Percentiles rank a stretch among this genome's conserved stretches.
phyloP scores from a whole-genome alignment of 1,140 invertebrate species.

The Tribolium castaneum region DNA sequence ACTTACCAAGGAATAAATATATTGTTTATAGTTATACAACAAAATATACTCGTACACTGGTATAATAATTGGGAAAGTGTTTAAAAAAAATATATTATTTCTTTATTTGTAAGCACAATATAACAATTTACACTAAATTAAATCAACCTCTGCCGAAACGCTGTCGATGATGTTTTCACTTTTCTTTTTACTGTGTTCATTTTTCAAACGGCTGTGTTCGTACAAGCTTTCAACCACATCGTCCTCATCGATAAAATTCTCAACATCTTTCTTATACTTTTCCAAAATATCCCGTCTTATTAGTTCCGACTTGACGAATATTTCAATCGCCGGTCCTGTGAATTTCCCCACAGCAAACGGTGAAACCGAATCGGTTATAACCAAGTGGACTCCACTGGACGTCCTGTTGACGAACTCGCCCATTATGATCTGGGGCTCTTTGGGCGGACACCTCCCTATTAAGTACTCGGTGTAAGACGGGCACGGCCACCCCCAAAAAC shows the following conservation, averaged over 20 bases:
- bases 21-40: no score
- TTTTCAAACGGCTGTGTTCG: not conserved
- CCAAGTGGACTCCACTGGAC: slow-evolving; percentile 57
- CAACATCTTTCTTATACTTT: slow-evolving; percentile 48
- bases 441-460: slow-evolving; percentile 68
- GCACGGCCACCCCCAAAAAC: slow-evolving; percentile 81
- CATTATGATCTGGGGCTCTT: slow-evolving; percentile 58
- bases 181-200: not conserved
- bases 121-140: not conserved
- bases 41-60: not conserved
- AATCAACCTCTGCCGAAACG: not conserved
- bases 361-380: slow-evolving; percentile 58
- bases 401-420: slow-evolving; percentile 55
- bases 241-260: slow-evolving; percentile 46
- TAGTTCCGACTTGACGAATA: slow-evolving; percentile 47
- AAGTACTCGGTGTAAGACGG: slow-evolving; percentile 72
- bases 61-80: not conserved
- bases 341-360: slow-evolving; percentile 59
- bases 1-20: no score
- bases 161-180: not conserved
- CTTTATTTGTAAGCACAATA: not conserved
- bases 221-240: slow-evolving; percentile 30
- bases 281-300: slow-evolving; percentile 43
- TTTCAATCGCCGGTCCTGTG: slow-evolving; percentile 55
- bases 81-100: not conserved